Evolutionary conservation across 2,797 vertebrate species (phyloP).

Genomic region (Coregonus ussuriensis): DNA sequence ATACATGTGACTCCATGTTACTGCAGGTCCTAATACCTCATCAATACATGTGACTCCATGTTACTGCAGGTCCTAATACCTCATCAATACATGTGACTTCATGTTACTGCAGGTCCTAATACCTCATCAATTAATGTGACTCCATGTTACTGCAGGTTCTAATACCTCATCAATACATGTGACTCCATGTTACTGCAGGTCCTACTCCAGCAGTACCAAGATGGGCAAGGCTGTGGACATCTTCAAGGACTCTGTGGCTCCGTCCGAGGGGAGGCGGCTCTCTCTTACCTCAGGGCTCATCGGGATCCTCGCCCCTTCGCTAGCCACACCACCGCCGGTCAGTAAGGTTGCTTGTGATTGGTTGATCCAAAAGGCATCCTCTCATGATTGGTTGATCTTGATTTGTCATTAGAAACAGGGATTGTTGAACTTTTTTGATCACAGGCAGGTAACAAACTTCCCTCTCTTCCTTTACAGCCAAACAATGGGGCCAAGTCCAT

Average conservation of each 20-base stretch:
- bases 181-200: conserved; percentile 37
- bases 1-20: too few species aligned
- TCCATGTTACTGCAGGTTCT: fast-evolving
- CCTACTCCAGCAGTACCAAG: conserved; percentile 81
- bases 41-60: too few species aligned
- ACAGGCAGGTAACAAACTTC: background rate
- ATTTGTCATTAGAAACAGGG: background rate
- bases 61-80: too few species aligned
- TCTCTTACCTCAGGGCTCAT: conserved; percentile 94
- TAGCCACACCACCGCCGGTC: conserved; percentile 71
- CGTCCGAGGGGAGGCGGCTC: conserved; percentile 81
- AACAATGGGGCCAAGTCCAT: conserved; percentile 84
- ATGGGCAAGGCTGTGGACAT: conserved; percentile 80
- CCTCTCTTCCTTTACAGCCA: conserved; percentile 69
- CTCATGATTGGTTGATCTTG: too few species aligned
- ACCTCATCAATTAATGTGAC: too few species aligned
- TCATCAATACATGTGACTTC: too few species aligned
- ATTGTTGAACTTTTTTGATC: background rate
- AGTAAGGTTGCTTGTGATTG: conserved; percentile 5
- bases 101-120: too few species aligned
- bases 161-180: background rate
- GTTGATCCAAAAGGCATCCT: background rate
- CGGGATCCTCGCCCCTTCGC: conserved; percentile 87
- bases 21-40: too few species aligned
- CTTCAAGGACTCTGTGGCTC: conserved; percentile 77